A percentile compares a stretch with the other conserved stretches of the same genome.
Conservation (phyloP, 2,797 vertebrate genomes). For the Moxostoma hubbsi region DNA sequence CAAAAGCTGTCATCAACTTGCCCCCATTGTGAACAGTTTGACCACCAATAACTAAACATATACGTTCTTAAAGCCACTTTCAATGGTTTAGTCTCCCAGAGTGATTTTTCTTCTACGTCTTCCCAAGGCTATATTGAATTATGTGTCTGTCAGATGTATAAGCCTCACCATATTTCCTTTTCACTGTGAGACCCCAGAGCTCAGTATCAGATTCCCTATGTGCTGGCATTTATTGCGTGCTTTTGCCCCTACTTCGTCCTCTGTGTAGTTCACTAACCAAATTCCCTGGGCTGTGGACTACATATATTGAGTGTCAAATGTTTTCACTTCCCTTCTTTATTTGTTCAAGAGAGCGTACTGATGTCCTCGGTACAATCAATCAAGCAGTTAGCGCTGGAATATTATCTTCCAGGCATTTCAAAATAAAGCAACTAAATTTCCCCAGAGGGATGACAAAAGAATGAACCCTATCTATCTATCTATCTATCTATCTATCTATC, state of each 20-base stretch:
- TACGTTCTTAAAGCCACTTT: conserved; percentile 65
- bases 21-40: conserved; percentile 65
- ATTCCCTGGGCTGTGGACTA: conserved; percentile 64
- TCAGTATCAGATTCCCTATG: conserved; percentile 77
- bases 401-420: conserved; percentile 43
- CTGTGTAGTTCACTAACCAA: conserved; percentile 63
- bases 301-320: conserved; percentile 70
- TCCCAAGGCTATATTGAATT: conserved; percentile 79
- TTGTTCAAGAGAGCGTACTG: conserved; percentile 63
- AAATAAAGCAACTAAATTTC: conserved; percentile 20
- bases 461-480: neutral
- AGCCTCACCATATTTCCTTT: conserved; percentile 77
- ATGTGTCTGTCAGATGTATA: conserved; percentile 81
- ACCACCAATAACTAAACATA: conserved; percentile 69
- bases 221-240: conserved; percentile 74
- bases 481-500: neutral
- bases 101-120: conserved; percentile 49
- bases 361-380: conserved; percentile 65
- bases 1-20: conserved; percentile 67
- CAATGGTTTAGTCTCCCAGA: conserved; percentile 42
- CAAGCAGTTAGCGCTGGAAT: conserved; percentile 56
- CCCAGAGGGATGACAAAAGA: neutral
- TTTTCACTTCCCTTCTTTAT: conserved; percentile 59
- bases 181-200: conserved; percentile 72
- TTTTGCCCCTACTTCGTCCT: conserved; percentile 71